These are phyloP conservation scores for Schizopygopsis pylzovi DNA, from an alignment of 2,797 vertebrate species.

Conservation along the genomic window DNA sequence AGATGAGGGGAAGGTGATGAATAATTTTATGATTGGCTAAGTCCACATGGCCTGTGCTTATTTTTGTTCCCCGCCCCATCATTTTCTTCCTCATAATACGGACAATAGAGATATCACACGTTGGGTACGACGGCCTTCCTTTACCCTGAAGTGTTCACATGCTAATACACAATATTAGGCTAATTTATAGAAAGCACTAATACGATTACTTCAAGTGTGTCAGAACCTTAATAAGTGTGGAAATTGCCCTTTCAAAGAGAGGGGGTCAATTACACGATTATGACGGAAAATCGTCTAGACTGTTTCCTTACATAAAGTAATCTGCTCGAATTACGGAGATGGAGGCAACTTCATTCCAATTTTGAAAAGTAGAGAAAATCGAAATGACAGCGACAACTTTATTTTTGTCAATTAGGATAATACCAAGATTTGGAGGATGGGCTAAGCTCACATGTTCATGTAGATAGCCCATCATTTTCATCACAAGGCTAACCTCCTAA, in stretches of 20 bases:
- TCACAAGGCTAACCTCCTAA: conserved; percentile 65
- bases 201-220: conserved; percentile 88
- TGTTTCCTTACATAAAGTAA: conserved; percentile 86
- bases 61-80: conserved; percentile 54
- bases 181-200: conserved; percentile 82
- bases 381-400: conserved; percentile 84
- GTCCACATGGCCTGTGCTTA: conserved; percentile 53
- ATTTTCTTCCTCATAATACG: conserved; percentile 18
- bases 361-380: conserved; percentile 74
- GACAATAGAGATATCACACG: conserved; percentile 76
- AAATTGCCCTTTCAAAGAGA: conserved; percentile 86
- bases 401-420: conserved; percentile 81
- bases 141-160: conserved; percentile 69
- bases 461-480: conserved; percentile 75
- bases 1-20: conserved; percentile 51
- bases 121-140: conserved; percentile 67
- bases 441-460: conserved; percentile 78
- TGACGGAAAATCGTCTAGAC: conserved; percentile 75
- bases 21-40: conserved; percentile 66
- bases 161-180: conserved; percentile 72
- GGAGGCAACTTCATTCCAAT: conserved; percentile 80
- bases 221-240: conserved; percentile 87
- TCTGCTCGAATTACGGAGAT: conserved; percentile 79
- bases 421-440: conserved; percentile 81
- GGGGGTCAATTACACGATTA: conserved; percentile 83